Base-by-base conservation (phyloP, 2,888 invertebrate species). In the Mechanitis mazaeus region DNA sequence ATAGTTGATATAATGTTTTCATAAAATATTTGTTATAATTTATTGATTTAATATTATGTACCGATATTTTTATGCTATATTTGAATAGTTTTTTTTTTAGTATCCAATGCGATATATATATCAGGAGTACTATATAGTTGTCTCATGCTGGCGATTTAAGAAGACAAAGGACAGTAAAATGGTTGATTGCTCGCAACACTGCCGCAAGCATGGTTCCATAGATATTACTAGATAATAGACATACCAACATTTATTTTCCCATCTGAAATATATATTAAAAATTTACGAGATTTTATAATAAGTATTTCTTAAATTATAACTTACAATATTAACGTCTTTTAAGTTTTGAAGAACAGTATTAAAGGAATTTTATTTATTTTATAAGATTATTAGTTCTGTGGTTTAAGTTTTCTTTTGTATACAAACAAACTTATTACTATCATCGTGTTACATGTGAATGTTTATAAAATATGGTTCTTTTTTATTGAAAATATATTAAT, bases 121-220 rank as follows among this genome's bases (percentile, higher is more conserved):
- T 59, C 3, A 3, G 35, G 62, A 67, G 31, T 58, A 57, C 33
- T 6, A 55, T 58, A 61, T 55, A 71, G 84, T 83, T 83, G 84
- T 85, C 76, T 84, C 77, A 70, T 76, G 69, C 76, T 79, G 72
- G 75, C 82, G 81, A 87, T 86, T 87, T 87, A 84, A 84, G 83
- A 85, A 88, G 87, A 89, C 89, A 89, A 89, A 89, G 89, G 82
- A 81, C 84, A 85, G 87, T 89, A 87, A 88, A 89, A 84, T 75
- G 81, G 79, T 76, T 84, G 87, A 88, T 87, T 87, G 85, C 84
- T 78, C 82, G 79, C 86, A 81, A 83, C 84, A 82, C 80, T 77
- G 79, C 79, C 78, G 76, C 76, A 71, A 73, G 71, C 56, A 46
- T 58, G 58, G 53, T 46, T 42, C 33, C 31, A 20, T 53, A 56